These are phyloP conservation scores for Hyposoter didymator DNA, from an alignment of 2,888 invertebrate genomes.

Conservation along the genomic window DNA sequence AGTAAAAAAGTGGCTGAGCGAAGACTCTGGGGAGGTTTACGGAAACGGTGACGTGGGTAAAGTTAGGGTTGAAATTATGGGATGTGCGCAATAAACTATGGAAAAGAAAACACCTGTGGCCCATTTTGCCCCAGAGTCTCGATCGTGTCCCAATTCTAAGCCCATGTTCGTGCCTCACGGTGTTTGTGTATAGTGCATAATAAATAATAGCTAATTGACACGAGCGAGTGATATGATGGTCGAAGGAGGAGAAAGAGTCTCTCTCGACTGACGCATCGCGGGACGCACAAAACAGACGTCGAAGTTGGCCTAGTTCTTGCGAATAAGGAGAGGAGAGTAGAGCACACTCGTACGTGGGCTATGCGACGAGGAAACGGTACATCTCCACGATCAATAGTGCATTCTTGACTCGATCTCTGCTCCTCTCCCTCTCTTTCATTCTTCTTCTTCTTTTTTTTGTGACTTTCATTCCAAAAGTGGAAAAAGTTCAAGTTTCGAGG, in stretches of 20 bases:
- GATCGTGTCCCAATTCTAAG: neutral
- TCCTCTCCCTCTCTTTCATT: constrained; percentile 21
- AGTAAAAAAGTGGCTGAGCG: neutral
- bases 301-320: constrained; percentile 72
- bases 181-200: neutral
- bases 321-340: constrained; percentile 65
- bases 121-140: neutral
- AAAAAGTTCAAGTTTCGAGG: constrained; percentile 50
- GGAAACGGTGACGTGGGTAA: neutral
- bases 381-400: constrained; percentile 74
- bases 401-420: constrained; percentile 71
- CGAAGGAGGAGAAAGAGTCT: constrained; percentile 26
- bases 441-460: constrained; percentile 6
- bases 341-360: constrained; percentile 54
- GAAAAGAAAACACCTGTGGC: neutral
- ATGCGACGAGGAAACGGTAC: constrained; percentile 52
- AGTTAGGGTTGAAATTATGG: too few species aligned
- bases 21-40: neutral
- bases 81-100: neutral
- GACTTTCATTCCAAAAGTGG: constrained; percentile 42
- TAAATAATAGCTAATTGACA: constrained; percentile 34
- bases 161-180: neutral
- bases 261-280: constrained; percentile 62
- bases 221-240: constrained; percentile 15
- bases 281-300: constrained; percentile 60